Evolutionary conservation across 2,113 vertebrate genomes (phyloP).

Genomic region (Echinops telfairi): DNA sequence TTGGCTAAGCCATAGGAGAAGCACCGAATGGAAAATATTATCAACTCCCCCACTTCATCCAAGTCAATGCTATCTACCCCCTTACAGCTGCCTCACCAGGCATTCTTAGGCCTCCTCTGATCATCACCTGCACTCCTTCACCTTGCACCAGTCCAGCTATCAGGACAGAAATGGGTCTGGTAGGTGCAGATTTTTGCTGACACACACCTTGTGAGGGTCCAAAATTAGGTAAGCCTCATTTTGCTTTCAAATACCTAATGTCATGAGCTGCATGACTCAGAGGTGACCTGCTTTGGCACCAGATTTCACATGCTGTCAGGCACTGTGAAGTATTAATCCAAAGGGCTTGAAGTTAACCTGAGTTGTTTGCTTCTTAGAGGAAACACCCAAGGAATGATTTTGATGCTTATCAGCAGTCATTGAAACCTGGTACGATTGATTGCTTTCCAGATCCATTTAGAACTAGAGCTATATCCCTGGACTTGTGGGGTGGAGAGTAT

Average conservation of each 20-base stretch:
- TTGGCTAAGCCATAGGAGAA: neutral
- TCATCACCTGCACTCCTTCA: neutral
- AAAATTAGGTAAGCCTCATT: neutral
- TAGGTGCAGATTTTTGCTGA: neutral
- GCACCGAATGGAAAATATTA: neutral
- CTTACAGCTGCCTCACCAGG: neutral
- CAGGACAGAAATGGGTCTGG: neutral
- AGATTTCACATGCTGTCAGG: neutral
- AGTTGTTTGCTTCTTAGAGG: neutral
- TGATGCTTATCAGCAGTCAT: neutral
- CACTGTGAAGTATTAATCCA: neutral
- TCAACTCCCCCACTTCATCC: neutral
- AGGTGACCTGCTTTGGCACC: neutral
- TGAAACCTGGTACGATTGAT: neutral
- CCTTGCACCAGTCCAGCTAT: neutral
- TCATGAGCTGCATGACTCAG: neutral
- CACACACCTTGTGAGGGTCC: neutral
- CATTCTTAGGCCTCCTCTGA: neutral
- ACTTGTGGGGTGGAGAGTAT: neutral
- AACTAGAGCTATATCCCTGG: neutral
- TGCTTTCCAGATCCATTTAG: neutral
- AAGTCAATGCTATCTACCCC: fast-evolving
- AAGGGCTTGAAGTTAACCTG: neutral
- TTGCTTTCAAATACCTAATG: neutral
- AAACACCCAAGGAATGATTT: neutral